Evolutionary conservation across 2,888 invertebrate species (phyloP), one percentile per base, ranked within the genome.

Genomic region (Candidula unifasciata): DNA sequence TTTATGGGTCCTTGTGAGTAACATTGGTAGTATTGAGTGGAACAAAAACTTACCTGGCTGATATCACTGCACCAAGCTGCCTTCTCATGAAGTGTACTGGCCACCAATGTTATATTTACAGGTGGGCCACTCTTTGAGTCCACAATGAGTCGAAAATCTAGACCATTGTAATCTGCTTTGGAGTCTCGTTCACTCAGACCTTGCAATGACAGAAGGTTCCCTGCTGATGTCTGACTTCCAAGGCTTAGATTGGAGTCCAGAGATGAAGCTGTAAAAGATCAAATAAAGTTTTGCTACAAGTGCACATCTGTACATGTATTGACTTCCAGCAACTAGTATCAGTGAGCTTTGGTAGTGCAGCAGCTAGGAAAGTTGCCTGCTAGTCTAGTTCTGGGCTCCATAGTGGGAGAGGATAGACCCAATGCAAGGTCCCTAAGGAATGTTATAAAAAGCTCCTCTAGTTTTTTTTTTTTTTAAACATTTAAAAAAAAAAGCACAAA

Each of bases 41-140:
- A n/a, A 30, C 52, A 18, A 57, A 27, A 73, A 37, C 78, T 86
- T 90, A 95, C 95, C 94, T 97, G 97, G 81, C 97, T 96, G 85
- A 98, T 96, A 92, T 98, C 97, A 88, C 97, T 97, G 85, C 97
- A 97, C 98, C 98, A 98, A 0, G 97, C 97, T 2, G 97, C 96
- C 93, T 98, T 98, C 92, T 98, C 97, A 94, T 97, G 96, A 66
- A 96, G 95, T 0, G 96, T 96, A 3, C 96, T 96, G 13, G 97
- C 97, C 66, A 95, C 94, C 76, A 95, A 93, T 80, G 92, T 94
- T 73, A 95, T 96, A 94, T 90, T 96, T 93, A 94, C 96, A 95
- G 90, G 96, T n/a, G 94, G 94, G n/a, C 94, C 94, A 89, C 94
- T 94, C 93, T 96, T 96, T 84, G 95, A 94, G 92, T 96, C 96